These are phyloP conservation scores for Gasterosteus aculeatus DNA, from an alignment of 2,113 vertebrate genomes.

Conservation along the genomic window DNA sequence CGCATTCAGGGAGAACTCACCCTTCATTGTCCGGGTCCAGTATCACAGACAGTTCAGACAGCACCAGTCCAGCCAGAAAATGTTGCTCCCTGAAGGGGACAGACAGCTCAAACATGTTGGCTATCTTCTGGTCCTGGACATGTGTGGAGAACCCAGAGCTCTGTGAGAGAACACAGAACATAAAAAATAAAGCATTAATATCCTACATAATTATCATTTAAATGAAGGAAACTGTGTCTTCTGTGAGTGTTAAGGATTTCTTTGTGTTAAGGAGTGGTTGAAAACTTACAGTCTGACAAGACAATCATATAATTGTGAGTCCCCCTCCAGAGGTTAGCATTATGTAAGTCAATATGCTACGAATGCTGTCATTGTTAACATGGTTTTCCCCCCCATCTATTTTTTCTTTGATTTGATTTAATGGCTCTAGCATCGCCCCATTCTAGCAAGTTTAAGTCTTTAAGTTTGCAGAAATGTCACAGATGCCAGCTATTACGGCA, in stretches of 20 bases:
- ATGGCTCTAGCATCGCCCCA: not conserved
- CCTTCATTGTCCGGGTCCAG: conserved; percentile 96
- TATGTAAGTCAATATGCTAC: not conserved
- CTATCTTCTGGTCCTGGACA: conserved; percentile 97
- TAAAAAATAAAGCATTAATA: not conserved
- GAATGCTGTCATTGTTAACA: not conserved
- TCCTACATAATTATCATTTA: not conserved
- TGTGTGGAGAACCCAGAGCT: conserved; percentile 98
- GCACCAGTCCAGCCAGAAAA: conserved; percentile 93
- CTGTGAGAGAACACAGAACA: conserved; percentile 71
- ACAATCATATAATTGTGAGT: not conserved
- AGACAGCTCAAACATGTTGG: conserved; percentile 99
- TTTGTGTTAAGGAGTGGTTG: not conserved
- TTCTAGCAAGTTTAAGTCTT: not conserved
- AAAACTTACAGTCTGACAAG: not conserved
- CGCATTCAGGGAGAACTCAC: conserved; percentile 77
- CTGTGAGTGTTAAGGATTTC: not conserved
- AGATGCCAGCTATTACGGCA: not conserved
- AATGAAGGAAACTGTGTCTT: not conserved
- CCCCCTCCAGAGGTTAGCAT: not conserved
- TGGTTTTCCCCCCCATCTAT: not conserved
- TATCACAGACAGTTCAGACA: conserved; percentile 94
- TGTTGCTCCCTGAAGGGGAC: conserved; percentile 98
- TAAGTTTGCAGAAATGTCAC: not conserved
- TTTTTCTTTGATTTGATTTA: too few relatives aligned